A percentile compares a stretch with the other conserved stretches of the same genome.
phyloP scores from a whole-genome alignment of 1,140 invertebrate species.

The Drosophila setifemur region DNA sequence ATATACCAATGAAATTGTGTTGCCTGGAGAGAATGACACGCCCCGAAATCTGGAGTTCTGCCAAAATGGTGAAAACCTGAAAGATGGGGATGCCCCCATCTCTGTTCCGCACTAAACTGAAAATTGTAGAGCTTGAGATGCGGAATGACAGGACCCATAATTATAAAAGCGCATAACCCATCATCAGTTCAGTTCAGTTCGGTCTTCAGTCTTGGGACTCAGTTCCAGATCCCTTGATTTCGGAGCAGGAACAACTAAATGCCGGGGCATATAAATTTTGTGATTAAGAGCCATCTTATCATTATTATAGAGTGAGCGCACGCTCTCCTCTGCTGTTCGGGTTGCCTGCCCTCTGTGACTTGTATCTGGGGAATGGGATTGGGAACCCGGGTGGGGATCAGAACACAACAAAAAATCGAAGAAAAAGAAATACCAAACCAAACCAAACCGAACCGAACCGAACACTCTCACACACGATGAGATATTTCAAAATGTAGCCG shows the following conservation, averaged over 20 bases:
- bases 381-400: slow-evolving; percentile 14
- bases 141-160: slow-evolving; percentile 82
- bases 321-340: slow-evolving; percentile 58
- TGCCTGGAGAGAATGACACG: slow-evolving; percentile 28
- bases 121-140: slow-evolving; percentile 72
- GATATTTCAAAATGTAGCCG: slow-evolving; percentile 61
- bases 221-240: slow-evolving; percentile 26
- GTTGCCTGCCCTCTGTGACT: slow-evolving; percentile 26
- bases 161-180: slow-evolving; percentile 81
- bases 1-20: neutral
- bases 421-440: slow-evolving; percentile 60
- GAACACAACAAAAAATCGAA: slow-evolving; percentile 33
- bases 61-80: slow-evolving; percentile 39
- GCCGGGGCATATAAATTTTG: slow-evolving; percentile 80
- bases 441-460: too few relatives aligned
- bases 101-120: slow-evolving; percentile 36
- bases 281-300: slow-evolving; percentile 83
- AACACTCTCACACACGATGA: slow-evolving; percentile 51
- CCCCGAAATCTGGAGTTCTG: slow-evolving; percentile 18
- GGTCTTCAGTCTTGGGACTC: neutral
- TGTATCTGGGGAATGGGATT: neutral
- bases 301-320: slow-evolving; percentile 82
- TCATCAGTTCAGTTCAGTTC: slow-evolving; percentile 60
- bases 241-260: slow-evolving; percentile 59
- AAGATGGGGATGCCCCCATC: slow-evolving; percentile 1